These are phyloP conservation scores for Hyaena hyaena DNA, from an alignment of 2,113 vertebrate genomes.

Conservation along the genomic window DNA sequence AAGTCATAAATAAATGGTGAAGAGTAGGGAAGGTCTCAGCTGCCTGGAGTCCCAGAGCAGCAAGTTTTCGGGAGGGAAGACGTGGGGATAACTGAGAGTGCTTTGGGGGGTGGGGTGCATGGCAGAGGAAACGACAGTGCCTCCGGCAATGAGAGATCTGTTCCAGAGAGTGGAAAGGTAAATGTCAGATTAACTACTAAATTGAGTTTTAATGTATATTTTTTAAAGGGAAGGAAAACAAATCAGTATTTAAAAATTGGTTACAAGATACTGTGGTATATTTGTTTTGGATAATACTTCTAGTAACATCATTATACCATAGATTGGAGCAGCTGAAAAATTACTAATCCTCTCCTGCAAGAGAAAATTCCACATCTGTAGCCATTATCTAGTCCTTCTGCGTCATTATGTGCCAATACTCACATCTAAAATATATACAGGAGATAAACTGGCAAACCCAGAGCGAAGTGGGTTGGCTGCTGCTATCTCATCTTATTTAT, in stretches of 20 bases:
- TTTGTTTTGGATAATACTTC: constrained; percentile 47
- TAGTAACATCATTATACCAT: constrained; percentile 37
- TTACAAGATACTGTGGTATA: not conserved
- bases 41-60: not conserved
- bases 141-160: not conserved
- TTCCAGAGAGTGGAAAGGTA: not conserved
- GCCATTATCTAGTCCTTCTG: not conserved
- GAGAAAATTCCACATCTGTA: not conserved
- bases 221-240: constrained; percentile 55
- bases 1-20: not conserved
- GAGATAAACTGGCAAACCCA: not conserved
- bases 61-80: not conserved
- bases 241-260: constrained; percentile 29
- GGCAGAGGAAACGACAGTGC: not conserved
- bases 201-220: not conserved
- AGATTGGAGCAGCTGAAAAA: constrained; percentile 46
- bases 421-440: not conserved
- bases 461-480: not conserved
- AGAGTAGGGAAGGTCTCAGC: not conserved
- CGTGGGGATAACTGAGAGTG: not conserved
- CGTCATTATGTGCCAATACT: not conserved
- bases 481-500: constrained; percentile 34
- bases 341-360: constrained; percentile 32
- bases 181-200: not conserved
- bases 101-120: not conserved